Base-by-base conservation (phyloP, 2,888 invertebrate genomes). In the Abrostola triplasia region DNA sequence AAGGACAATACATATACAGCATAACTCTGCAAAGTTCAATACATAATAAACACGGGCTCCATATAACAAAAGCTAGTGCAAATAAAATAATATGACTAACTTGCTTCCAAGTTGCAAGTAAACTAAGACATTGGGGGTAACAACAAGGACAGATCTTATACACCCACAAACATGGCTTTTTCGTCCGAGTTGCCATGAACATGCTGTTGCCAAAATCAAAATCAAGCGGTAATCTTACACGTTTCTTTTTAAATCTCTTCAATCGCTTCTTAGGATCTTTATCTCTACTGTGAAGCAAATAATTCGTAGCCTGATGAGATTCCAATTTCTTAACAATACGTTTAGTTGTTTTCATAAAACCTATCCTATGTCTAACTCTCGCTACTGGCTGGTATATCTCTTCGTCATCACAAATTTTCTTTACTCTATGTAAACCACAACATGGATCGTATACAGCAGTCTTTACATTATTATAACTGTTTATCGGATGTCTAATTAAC, bases 1-100 rank as follows among this genome's bases (percentile, higher is more conserved):
- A n/a, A 42, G 41, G 49, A 36, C 48, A 61, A 42, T 41, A 57
- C 4, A 57, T 6, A 12, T 49, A 41, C 5, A 49, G 5, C n/a
- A 49, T 36, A 11, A 60, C 11, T 13, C 49, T 54, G 10, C 24
- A 8, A 41, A 62, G 0, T 59, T 76, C 13, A 24, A 55, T n/a
- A 52, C 41, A 59, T n/a, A 66, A 8, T 65, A 72, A 24, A 72
- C 71, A 71, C 10, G 71, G 71, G 35, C 54, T 48, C 71, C 71
- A 71, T 44, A 76, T 5, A 51, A 66, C 35, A n/a, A 76, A 12
- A 44, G 71, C 73, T 36, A 57, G 35, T 41, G 49, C 5, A 58
- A 59, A 76, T 51, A 76, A 13, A 13, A 66, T 9, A 0, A 38
- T 5, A 10, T 48, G 53, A 36, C 37, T 8, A 35, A 71, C n/a